Conservation (phyloP, 2,113 vertebrate genomes). For the Genyomyrus donnyi region DNA sequence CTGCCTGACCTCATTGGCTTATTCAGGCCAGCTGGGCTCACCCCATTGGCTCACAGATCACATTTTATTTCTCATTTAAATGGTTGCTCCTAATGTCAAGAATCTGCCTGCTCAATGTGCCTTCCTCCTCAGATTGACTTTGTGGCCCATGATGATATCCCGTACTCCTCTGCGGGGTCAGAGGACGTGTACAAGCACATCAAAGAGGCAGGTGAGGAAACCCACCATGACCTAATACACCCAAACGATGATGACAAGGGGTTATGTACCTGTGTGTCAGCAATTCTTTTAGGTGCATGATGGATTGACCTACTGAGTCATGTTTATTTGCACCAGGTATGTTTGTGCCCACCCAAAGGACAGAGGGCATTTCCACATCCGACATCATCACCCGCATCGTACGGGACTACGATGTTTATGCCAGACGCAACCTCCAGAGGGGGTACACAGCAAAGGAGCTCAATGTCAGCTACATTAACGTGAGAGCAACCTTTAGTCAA, state of each 20-base stretch:
- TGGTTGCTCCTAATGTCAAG: neutral
- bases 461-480: constrained; percentile 94
- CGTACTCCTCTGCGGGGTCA: constrained; percentile 97
- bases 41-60: neutral
- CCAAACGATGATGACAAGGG: neutral
- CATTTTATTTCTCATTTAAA: neutral
- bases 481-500: constrained; percentile 52
- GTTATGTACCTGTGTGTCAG: neutral
- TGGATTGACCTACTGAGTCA: neutral
- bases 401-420: constrained; percentile 91
- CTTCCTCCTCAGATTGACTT: constrained; percentile 83
- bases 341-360: constrained; percentile 93
- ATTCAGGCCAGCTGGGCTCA: neutral
- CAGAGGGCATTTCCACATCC: constrained; percentile 94
- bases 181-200: constrained; percentile 98
- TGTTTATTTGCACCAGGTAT: constrained; percentile 65
- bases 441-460: constrained; percentile 97
- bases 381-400: constrained; percentile 96
- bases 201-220: constrained; percentile 84
- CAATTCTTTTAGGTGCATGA: neutral
- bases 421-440: constrained; percentile 88
- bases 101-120: neutral
- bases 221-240: neutral
- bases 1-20: neutral
- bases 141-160: constrained; percentile 96